Conservation (phyloP, 2,797 vertebrate genomes). For the Crenichthys baileyi region DNA sequence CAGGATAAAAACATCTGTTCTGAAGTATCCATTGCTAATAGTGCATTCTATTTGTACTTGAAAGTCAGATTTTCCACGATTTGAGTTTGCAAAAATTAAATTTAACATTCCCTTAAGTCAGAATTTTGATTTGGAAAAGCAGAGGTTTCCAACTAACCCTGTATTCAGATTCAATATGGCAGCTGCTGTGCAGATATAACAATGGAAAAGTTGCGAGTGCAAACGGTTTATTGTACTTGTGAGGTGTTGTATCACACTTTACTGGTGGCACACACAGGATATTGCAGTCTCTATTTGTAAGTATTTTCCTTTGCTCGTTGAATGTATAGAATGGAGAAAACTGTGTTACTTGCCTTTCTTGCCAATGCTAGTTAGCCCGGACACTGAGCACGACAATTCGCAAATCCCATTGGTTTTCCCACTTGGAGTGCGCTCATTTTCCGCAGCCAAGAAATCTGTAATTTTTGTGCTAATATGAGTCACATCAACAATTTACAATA, state of each 20-base stretch:
- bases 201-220: too few species aligned
- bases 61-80: neutral
- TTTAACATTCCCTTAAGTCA: neutral
- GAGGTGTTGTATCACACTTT: neutral
- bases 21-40: neutral
- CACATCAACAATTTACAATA: neutral
- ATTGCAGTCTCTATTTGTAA: too few species aligned
- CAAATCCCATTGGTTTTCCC: neutral
- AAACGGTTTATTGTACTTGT: neutral
- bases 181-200: neutral
- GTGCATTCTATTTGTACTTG: neutral
- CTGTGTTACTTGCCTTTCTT: neutral
- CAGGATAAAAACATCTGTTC: neutral
- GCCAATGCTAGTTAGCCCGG: neutral
- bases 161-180: neutral
- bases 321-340: neutral
- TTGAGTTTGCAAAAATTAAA: neutral
- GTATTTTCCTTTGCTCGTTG: neutral
- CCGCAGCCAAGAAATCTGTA: conserved; percentile 1
- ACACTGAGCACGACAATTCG: neutral
- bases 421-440: neutral
- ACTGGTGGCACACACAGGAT: neutral
- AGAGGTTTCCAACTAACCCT: neutral
- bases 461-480: neutral
- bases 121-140: neutral